A percentile compares a stretch with the other conserved stretches of the same genome.
Evolutionary conservation across 2,888 invertebrate genomes (phyloP).

Genomic region (Crossocerus cetratus): DNA sequence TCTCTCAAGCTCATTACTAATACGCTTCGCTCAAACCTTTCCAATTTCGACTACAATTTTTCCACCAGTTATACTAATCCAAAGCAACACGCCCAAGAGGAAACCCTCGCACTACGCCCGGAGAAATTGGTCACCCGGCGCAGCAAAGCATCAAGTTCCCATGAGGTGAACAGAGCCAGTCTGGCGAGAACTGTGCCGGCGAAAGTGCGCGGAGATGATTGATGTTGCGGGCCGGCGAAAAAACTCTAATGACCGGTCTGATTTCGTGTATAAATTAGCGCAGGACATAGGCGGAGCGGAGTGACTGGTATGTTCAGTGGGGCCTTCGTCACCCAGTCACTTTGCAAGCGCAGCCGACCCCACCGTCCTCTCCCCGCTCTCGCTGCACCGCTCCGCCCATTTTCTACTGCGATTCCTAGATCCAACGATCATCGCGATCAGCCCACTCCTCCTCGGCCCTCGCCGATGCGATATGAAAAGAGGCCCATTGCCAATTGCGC

Average conservation of each 20-base stretch:
- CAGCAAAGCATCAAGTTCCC: too few species aligned
- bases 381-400: conserved; percentile 31
- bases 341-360: conserved; percentile 21
- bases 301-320: conserved; percentile 10
- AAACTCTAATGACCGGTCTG: neutral
- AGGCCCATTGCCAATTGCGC: neutral
- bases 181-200: too few species aligned
- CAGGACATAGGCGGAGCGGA: conserved; percentile 24
- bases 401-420: conserved; percentile 23
- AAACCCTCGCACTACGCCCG: too few species aligned
- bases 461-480: too few species aligned
- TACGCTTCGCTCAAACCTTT: too few species aligned
- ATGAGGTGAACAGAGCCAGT: too few species aligned
- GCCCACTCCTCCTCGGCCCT: too few species aligned
- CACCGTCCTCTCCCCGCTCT: conserved; percentile 6
- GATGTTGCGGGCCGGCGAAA: neutral
- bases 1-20: too few species aligned
- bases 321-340: conserved; percentile 13
- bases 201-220: neutral
- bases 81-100: too few species aligned
- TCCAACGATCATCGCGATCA: neutral
- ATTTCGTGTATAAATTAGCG: conserved; percentile 5
- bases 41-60: too few species aligned
- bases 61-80: too few species aligned
- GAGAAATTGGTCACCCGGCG: too few species aligned